These are phyloP conservation scores for Acipenser ruthenus DNA, from an alignment of 2,797 vertebrate species.

Conservation along the genomic window DNA sequence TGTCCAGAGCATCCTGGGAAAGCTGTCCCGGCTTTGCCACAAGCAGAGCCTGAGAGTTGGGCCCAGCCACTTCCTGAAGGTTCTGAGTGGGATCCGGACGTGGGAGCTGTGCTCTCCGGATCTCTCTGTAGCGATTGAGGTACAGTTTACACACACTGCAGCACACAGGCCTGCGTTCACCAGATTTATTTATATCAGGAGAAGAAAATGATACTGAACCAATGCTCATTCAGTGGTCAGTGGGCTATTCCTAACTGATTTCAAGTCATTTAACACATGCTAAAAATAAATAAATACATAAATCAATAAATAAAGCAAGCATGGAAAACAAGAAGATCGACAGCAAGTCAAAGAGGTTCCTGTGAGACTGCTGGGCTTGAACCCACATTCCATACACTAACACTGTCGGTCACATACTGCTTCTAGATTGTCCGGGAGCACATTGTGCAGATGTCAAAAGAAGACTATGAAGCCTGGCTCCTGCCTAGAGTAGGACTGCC, in stretches of 20 bases:
- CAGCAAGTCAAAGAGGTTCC: too few relatives aligned
- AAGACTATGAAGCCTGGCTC: slow-evolving; percentile 57
- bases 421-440: slow-evolving; percentile 59
- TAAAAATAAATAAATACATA: too few relatives aligned
- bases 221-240: neutral
- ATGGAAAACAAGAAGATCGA: too few relatives aligned
- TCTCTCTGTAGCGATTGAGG: slow-evolving; percentile 59
- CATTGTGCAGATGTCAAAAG: slow-evolving; percentile 52
- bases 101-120: slow-evolving; percentile 69
- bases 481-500: slow-evolving; percentile 32
- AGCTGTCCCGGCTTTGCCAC: slow-evolving; percentile 52
- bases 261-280: too few relatives aligned
- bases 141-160: slow-evolving; percentile 19
- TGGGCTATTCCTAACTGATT: neutral
- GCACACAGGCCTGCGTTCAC: too few relatives aligned
- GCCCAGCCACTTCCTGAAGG: slow-evolving; percentile 48
- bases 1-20: slow-evolving; percentile 47
- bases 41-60: slow-evolving; percentile 43
- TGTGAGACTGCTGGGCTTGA: too few relatives aligned
- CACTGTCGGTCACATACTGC: neutral
- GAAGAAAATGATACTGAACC: too few relatives aligned
- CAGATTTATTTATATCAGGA: too few relatives aligned
- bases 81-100: slow-evolving; percentile 45
- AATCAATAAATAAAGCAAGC: too few relatives aligned
- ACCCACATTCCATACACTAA: too few relatives aligned